Base-by-base conservation (phyloP, 2,113 vertebrate species). In the Macrotis lagotis region DNA sequence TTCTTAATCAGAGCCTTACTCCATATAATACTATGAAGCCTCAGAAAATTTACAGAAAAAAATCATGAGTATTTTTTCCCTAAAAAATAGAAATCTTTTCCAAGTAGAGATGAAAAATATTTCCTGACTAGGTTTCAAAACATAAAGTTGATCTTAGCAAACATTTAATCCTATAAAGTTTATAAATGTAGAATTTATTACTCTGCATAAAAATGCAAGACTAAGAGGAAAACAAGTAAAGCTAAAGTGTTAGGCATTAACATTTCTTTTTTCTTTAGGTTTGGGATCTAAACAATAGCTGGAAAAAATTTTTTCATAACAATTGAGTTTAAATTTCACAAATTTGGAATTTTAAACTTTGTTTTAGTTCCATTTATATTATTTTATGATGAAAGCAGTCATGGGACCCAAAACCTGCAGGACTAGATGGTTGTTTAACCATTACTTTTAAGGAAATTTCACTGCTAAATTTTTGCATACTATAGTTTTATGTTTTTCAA, bases 301-400 rank as follows among this genome's bases (percentile, higher is more conserved):
- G 59, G 48, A 48, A 48, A 37, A 50, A 22, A 90, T 52, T 90
- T 94, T 9, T 93, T 88, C 48, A 90, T 89, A 48, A 92, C 90
- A 93, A 19, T 44, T 93, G 24, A 91, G 22, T 91, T 91, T 55
- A n/a, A 51, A 28, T 90, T 93, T 94, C n/a, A 37, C 66, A n/a
- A 93, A 53, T 59, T 90, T 91, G 49, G 31, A 93, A 22, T 74
- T 92, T 92, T 91, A 83, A 92, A 59, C 37, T 95, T 94, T 53
- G n/a, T 89, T 91, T 93, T 66, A 19, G 90, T 25, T 47, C 24
- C 88, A 74, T 51, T 92, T 94, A 47, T 74, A 90, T 48, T 4
- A 89, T 93, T 66, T 93, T 90, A 1, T 53, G n/a, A 14, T 94
- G 50, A 93, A 95, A 91, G 93, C 12, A 90, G 55, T 88, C 91